A percentile compares a stretch with the other conserved stretches of the same genome.
phyloP scores from a whole-genome alignment of 2,888 invertebrate genomes.

The Mythimna loreyi region DNA sequence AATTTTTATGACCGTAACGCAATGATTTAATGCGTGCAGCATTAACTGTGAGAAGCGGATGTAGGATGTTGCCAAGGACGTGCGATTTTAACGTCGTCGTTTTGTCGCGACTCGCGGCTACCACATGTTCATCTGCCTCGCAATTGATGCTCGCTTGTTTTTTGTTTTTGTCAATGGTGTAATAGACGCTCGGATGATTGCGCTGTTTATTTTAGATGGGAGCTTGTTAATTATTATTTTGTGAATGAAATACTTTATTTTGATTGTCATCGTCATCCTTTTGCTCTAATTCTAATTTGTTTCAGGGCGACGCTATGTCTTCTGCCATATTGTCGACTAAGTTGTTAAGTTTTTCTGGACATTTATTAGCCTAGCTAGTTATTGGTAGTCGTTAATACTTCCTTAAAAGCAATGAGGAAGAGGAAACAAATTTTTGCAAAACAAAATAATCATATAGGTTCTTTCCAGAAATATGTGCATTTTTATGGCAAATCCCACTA shows the following conservation, averaged over 20 bases:
- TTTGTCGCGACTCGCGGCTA: slow-evolving; percentile 75
- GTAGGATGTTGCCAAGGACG: slow-evolving; percentile 87
- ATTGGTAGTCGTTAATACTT: background rate
- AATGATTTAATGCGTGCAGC: slow-evolving; percentile 71
- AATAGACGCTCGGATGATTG: slow-evolving; percentile 48
- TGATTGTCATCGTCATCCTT: background rate
- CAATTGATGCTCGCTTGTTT: slow-evolving; percentile 58
- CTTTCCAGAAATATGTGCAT: background rate
- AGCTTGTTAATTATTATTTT: slow-evolving; percentile 21
- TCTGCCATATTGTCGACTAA: background rate
- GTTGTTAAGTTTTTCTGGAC: background rate
- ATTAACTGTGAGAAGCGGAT: slow-evolving; percentile 87
- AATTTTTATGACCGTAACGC: slow-evolving; percentile 63
- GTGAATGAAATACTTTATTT: slow-evolving; percentile 34
- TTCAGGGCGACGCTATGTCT: background rate
- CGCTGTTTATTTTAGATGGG: slow-evolving; percentile 30
- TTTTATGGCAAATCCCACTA: background rate
- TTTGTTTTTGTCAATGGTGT: slow-evolving; percentile 59
- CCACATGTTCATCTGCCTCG: slow-evolving; percentile 65
- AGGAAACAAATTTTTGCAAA: slow-evolving; percentile 5
- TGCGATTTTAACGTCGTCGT: slow-evolving; percentile 80
- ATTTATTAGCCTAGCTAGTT: no score
- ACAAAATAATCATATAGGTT: background rate
- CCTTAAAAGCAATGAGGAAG: background rate
- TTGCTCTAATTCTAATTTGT: background rate